Conservation (phyloP, 1,140 invertebrate genomes). For the Habropoda laboriosa region DNA sequence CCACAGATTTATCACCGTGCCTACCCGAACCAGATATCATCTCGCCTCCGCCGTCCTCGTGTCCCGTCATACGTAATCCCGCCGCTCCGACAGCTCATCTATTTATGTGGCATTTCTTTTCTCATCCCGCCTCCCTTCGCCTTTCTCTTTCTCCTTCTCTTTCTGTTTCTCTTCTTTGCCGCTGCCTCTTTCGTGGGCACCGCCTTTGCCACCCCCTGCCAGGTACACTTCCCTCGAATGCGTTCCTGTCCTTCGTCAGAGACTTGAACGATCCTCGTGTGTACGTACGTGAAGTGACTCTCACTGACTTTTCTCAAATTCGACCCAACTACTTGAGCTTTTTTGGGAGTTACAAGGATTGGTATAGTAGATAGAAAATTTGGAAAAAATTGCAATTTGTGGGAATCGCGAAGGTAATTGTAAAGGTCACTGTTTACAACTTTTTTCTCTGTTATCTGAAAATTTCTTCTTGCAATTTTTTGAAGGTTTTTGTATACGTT, state of each 20-base stretch:
- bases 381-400: too few relatives aligned
- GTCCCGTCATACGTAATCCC: conserved; percentile 73
- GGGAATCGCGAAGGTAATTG: too few relatives aligned
- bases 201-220: conserved; percentile 19
- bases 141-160: conserved; percentile 2
- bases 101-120: conserved; percentile 73
- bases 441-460: too few relatives aligned
- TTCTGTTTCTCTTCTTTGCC: neutral
- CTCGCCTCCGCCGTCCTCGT: conserved; percentile 75
- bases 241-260: neutral
- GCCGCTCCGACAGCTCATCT: conserved; percentile 74
- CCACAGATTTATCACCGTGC: conserved; percentile 79
- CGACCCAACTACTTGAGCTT: too few relatives aligned
- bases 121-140: conserved; percentile 35
- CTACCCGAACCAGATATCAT: conserved; percentile 79
- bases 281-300: too few relatives aligned
- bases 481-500: too few relatives aligned
- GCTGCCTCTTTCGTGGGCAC: neutral
- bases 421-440: too few relatives aligned
- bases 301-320: too few relatives aligned
- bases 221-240: neutral
- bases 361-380: too few relatives aligned
- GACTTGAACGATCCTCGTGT: too few relatives aligned
- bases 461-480: too few relatives aligned
- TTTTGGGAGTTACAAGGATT: too few relatives aligned